Percentiles rank a stretch among this genome's conserved stretches.
Conservation (phyloP, 2,113 vertebrate genomes). For the Microcebus ravelobensis region DNA sequence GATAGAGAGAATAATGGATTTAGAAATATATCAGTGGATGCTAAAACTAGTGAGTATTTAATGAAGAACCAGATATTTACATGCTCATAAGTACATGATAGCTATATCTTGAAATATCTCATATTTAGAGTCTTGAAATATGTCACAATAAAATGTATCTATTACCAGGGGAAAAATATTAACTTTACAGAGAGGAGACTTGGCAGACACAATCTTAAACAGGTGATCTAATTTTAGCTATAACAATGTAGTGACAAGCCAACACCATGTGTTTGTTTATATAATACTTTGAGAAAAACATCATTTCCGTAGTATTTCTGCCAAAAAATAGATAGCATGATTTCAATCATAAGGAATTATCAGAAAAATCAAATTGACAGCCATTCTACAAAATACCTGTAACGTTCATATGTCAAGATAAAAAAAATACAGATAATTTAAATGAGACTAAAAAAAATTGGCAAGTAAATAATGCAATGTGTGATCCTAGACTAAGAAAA, state of each 20-base stretch:
- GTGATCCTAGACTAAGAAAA: neutral
- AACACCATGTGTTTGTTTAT: neutral
- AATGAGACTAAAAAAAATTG: neutral
- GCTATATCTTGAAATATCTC: neutral
- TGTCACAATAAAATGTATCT: neutral
- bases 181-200: neutral
- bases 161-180: neutral
- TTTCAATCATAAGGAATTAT: conserved; percentile 5
- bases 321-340: neutral
- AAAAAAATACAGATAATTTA: neutral
- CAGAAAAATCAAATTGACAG: neutral
- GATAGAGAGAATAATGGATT: neutral
- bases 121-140: neutral
- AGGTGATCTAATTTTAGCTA: neutral
- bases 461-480: neutral
- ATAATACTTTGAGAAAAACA: neutral
- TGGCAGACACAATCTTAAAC: neutral
- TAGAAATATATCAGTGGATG: neutral
- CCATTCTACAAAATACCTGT: neutral
- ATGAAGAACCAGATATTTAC: neutral
- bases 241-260: neutral
- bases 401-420: neutral
- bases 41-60: neutral
- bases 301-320: neutral
- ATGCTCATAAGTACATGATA: neutral